Percentiles rank a stretch among this genome's conserved stretches.
Evolutionary conservation across 2,888 invertebrate genomes (phyloP).

Genomic region (Yponomeuta cagnagella): DNA sequence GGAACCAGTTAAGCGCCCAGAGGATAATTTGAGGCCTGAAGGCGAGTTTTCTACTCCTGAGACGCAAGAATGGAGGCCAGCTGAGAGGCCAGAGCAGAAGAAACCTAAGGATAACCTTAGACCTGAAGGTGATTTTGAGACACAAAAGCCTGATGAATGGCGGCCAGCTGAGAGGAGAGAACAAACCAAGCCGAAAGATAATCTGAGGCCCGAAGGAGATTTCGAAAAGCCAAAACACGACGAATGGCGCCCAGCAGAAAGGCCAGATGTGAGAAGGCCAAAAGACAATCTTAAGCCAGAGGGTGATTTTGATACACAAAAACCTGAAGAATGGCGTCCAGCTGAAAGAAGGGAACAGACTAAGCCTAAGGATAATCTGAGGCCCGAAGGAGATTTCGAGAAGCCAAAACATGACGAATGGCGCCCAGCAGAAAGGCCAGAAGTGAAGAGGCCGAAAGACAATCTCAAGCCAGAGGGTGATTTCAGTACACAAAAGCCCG

Average conservation of each 20-base stretch:
- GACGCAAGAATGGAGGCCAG: conserved; percentile 34
- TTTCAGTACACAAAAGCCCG: conserved; percentile 48
- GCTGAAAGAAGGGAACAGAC: conserved; percentile 34
- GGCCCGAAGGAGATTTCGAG: conserved; percentile 67
- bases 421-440: conserved; percentile 58
- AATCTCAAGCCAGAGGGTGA: conserved; percentile 77
- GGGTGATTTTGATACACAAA: conserved; percentile 64
- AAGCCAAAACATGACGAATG: conserved; percentile 42
- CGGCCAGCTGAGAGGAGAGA: conserved; percentile 38
- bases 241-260: conserved; percentile 49
- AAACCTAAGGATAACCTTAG: conserved; percentile 41
- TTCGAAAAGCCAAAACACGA: conserved; percentile 69
- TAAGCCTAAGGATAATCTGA: conserved; percentile 54
- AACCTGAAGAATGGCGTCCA: conserved; percentile 31
- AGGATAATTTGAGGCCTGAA: conserved; percentile 66
- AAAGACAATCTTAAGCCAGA: conserved; percentile 63
- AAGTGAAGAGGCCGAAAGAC: conserved; percentile 71
- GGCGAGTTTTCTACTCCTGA: conserved; percentile 68
- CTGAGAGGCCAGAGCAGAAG: conserved; percentile 38
- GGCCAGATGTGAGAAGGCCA: conserved; percentile 42
- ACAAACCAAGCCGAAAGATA: conserved; percentile 40
- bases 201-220: conserved; percentile 72
- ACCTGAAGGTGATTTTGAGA: conserved; percentile 51
- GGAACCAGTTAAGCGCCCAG: conserved; percentile 44
- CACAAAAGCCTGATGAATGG: conserved; percentile 31